A percentile compares a stretch with the other conserved stretches of the same genome.
Conservation (phyloP, 2,797 vertebrate species). For the Poeciliopsis infans region DNA sequence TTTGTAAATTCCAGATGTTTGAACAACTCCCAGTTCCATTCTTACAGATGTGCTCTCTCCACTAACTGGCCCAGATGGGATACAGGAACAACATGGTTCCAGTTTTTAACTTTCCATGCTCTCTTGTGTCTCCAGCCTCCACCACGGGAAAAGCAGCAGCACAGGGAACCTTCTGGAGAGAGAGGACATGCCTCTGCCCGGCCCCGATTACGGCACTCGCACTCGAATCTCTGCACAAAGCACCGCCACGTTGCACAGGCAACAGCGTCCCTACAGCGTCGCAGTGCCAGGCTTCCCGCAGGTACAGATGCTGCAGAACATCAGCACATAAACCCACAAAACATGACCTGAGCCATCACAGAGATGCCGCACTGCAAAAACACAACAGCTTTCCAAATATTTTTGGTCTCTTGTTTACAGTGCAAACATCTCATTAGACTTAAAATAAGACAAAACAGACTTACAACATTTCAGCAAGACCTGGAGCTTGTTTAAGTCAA, state of each 20-base stretch:
- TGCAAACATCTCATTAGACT: too few species aligned
- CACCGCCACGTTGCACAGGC: slow-evolving; percentile 69
- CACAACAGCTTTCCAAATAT: too few species aligned
- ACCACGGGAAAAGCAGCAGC: slow-evolving; percentile 94
- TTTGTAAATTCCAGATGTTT: neutral
- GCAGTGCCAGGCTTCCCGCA: slow-evolving; percentile 90
- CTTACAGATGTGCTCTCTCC: neutral
- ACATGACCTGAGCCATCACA: neutral
- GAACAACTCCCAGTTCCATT: neutral
- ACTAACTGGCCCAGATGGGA: neutral
- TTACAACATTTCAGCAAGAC: too few species aligned
- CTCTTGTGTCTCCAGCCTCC: slow-evolving; percentile 80
- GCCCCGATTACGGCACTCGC: slow-evolving; percentile 84
- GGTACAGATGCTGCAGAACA: slow-evolving; percentile 70
- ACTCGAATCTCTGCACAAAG: slow-evolving; percentile 82
- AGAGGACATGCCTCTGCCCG: slow-evolving; percentile 84
- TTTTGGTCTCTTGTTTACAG: too few species aligned
- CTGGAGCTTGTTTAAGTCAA: too few species aligned
- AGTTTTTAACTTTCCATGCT: neutral
- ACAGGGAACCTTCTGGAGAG: slow-evolving; percentile 95
- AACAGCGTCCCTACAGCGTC: slow-evolving; percentile 92
- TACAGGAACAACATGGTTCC: slow-evolving; percentile 2
- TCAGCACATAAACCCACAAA: slow-evolving; percentile 5
- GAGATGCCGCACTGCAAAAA: neutral
- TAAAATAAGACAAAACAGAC: too few species aligned